phyloP scores from a whole-genome alignment of 2,888 invertebrate species.

The Spisula subtruncata region DNA sequence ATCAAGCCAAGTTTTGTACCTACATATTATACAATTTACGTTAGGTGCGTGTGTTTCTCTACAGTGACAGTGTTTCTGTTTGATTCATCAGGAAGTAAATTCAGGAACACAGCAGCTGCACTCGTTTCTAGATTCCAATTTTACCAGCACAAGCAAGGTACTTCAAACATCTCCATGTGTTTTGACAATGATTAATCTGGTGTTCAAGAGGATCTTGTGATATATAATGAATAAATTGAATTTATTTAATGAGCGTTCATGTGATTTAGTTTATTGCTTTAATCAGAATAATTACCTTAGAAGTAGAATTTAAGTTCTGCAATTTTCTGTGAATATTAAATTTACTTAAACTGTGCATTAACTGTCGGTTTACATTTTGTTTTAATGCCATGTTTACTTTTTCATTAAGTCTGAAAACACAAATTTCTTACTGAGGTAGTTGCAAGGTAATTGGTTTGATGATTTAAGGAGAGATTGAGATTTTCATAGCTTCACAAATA shows the following conservation, averaged over 20 bases:
- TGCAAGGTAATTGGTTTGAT: neutral
- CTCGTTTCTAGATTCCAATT: neutral
- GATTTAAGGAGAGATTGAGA: too few relatives aligned
- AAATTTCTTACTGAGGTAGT: neutral
- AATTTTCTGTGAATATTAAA: neutral
- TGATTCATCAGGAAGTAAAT: too few relatives aligned
- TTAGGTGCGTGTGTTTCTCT: too few relatives aligned
- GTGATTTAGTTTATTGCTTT: conserved; percentile 28
- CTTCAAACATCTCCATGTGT: conserved; percentile 12
- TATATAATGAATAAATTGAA: conserved; percentile 28
- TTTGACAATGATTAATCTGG: neutral
- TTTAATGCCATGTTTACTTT: neutral
- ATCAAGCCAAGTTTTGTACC: too few relatives aligned
- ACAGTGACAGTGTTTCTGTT: too few relatives aligned
- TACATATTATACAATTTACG: too few relatives aligned
- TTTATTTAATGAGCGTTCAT: conserved; percentile 8
- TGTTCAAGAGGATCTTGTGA: neutral
- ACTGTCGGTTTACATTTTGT: neutral
- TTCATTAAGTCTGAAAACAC: neutral
- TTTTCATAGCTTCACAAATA: too few relatives aligned
- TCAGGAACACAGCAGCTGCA: neutral
- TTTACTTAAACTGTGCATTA: neutral
- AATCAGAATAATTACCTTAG: conserved; percentile 11
- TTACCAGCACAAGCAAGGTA: neutral
- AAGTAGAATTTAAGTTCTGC: neutral